These are phyloP conservation scores for Ylistrum balloti DNA, from an alignment of 1,140 invertebrate genomes.

Conservation along the genomic window DNA sequence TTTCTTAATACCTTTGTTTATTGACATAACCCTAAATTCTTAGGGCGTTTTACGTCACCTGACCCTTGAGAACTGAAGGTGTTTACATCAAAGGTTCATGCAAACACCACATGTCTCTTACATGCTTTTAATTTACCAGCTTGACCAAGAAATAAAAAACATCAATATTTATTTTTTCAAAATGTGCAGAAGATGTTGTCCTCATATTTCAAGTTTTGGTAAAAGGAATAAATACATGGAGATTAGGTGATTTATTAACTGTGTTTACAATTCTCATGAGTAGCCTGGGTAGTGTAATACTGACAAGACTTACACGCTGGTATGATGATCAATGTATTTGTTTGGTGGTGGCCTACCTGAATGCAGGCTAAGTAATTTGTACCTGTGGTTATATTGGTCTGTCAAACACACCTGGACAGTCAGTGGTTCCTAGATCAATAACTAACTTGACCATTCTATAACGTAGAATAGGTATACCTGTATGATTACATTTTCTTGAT, in stretches of 20 bases:
- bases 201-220: too few relatives aligned
- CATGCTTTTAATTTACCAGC: too few relatives aligned
- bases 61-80: neutral
- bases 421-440: neutral
- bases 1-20: neutral
- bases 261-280: too few relatives aligned
- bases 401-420: neutral
- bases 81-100: neutral
- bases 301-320: too few relatives aligned
- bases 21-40: conserved; percentile 11
- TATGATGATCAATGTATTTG: neutral
- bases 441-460: neutral
- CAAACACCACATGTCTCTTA: neutral
- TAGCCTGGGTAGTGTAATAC: too few relatives aligned
- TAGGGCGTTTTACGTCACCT: conserved; percentile 1
- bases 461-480: neutral
- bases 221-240: too few relatives aligned
- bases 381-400: neutral
- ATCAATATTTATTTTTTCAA: too few relatives aligned
- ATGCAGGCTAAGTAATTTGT: neutral
- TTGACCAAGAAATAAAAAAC: too few relatives aligned
- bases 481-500: neutral
- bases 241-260: too few relatives aligned
- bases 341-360: neutral
- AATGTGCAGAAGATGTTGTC: too few relatives aligned